A percentile compares a stretch with the other conserved stretches of the same genome.
Conservation (phyloP, 2,113 vertebrate species). For the Ancistrus triradiatus region DNA sequence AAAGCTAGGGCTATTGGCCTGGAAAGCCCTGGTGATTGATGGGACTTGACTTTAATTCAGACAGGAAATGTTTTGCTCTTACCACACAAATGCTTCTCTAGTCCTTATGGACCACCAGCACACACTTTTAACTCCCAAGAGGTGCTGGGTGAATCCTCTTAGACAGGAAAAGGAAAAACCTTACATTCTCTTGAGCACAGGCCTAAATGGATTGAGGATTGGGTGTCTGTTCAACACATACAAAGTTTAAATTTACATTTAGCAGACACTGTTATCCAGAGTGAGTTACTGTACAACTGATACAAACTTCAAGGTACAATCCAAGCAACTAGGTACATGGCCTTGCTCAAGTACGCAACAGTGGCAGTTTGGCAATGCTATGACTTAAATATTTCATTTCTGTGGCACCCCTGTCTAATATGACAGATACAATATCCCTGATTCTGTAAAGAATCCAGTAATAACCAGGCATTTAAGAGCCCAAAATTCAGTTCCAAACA, state of each 20-base stretch:
- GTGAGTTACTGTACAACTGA: no score
- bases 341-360: neutral
- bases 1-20: conserved; percentile 30
- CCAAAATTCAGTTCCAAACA: no score
- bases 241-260: neutral
- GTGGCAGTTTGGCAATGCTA: neutral
- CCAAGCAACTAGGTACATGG: no score
- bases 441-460: no score
- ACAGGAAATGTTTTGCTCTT: conserved; percentile 39
- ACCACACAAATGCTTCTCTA: conserved; percentile 34
- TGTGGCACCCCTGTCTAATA: no score
- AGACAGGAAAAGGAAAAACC: conserved; percentile 21
- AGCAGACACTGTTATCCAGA: neutral
- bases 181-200: conserved; percentile 6
- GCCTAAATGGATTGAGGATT: conserved; percentile 3
- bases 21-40: conserved; percentile 41
- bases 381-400: no score
- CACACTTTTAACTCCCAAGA: conserved; percentile 5
- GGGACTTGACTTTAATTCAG: conserved; percentile 35
- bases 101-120: conserved; percentile 31
- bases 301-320: no score
- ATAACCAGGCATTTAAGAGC: no score
- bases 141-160: conserved; percentile 7
- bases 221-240: conserved; percentile 9
- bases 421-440: neutral